Evolutionary conservation across 2,113 vertebrate species (phyloP).

Genomic region (Variabilichromis moorii): DNA sequence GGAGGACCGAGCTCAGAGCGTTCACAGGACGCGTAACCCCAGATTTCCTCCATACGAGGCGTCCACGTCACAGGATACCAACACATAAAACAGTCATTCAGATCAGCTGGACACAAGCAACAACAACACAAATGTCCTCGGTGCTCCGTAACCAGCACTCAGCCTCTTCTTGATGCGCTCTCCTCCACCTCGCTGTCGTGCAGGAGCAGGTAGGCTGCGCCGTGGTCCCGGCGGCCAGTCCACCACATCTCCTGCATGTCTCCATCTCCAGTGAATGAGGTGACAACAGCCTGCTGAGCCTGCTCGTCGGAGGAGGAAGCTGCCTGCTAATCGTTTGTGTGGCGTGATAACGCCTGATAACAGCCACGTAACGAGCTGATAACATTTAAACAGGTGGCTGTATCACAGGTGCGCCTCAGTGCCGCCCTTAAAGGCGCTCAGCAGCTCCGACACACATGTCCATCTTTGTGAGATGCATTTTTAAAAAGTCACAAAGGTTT

Average conservation of each 20-base stretch:
- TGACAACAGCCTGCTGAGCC: neutral
- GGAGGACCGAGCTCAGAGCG: neutral
- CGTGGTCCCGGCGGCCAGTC: accelerated
- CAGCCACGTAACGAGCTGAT: neutral
- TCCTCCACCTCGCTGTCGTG: neutral
- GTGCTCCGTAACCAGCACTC: accelerated
- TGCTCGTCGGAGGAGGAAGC: neutral
- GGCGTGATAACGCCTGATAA: neutral
- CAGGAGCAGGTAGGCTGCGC: neutral
- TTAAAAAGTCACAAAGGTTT: neutral
- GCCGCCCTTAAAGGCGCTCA: neutral
- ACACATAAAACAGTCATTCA: neutral
- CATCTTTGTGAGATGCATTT: neutral
- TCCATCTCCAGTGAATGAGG: neutral
- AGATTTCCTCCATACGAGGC: neutral
- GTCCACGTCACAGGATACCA: neutral
- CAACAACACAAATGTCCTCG: neutral
- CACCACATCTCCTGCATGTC: neutral
- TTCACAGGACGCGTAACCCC: neutral
- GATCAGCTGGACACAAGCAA: neutral
- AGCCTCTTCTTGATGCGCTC: neutral
- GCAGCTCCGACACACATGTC: neutral
- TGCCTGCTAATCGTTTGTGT: accelerated
- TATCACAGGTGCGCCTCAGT: neutral
- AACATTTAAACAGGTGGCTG: neutral